These are phyloP conservation scores for Garrulus glandarius DNA, from an alignment of 2,797 vertebrate species.

Conservation along the genomic window DNA sequence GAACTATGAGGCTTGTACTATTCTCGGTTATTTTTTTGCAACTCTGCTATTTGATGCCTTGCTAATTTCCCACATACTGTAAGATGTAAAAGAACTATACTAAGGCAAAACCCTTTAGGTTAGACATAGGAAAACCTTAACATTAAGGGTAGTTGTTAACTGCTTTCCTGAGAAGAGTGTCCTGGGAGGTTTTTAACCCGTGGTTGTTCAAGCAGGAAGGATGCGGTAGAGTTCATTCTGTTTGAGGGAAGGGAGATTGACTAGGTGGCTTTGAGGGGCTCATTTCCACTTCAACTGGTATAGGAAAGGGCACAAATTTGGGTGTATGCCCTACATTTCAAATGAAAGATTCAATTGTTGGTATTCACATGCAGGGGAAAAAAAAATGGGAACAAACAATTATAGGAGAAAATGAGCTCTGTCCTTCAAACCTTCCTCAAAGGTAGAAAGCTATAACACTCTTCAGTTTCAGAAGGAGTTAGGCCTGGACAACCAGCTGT, in stretches of 20 bases:
- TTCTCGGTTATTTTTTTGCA: background rate
- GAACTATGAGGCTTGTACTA: background rate
- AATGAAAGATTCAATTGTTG: background rate
- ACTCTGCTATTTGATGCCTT: background rate
- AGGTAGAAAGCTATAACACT: background rate
- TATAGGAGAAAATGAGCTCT: background rate
- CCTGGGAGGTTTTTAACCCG: background rate
- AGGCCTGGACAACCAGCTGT: background rate
- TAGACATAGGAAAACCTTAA: background rate
- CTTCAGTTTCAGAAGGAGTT: background rate
- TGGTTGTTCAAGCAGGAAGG: background rate
- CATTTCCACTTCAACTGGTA: background rate
- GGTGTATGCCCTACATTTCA: background rate
- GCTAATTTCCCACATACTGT: background rate
- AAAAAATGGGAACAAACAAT: background rate
- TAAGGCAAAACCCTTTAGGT: background rate
- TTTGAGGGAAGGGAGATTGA: background rate
- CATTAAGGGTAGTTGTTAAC: background rate
- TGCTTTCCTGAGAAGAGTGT: background rate
- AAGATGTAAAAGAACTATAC: background rate
- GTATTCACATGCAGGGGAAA: background rate
- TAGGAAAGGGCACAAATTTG: background rate
- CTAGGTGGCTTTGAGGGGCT: background rate
- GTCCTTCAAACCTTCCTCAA: background rate
- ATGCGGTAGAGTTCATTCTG: background rate